Percentiles rank a stretch among this genome's conserved stretches.
Evolutionary conservation across 2,888 invertebrate genomes (phyloP).

Genomic region (Limulus polyphemus): DNA sequence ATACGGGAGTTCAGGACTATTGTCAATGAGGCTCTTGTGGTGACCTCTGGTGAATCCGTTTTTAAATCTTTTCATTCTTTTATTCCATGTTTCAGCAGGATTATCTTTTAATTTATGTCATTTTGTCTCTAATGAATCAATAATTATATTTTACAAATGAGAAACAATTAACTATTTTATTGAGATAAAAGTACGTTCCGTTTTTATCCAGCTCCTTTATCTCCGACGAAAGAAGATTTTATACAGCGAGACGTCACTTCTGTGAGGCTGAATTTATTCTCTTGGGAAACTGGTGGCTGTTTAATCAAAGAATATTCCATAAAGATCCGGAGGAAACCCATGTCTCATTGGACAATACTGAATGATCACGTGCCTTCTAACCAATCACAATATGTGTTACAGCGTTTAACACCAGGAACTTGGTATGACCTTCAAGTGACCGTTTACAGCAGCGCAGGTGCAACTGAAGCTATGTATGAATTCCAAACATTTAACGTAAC

Average conservation of each 20-base stretch:
- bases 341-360: neutral
- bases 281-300: neutral
- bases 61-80: too few species aligned
- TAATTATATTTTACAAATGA: too few species aligned
- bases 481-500: neutral
- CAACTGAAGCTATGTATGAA: slow-evolving; percentile 1
- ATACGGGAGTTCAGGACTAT: too few species aligned
- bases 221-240: neutral
- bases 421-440: neutral
- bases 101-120: too few species aligned
- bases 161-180: too few species aligned
- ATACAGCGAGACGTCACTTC: neutral
- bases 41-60: too few species aligned
- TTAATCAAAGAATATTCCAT: neutral
- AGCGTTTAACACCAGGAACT: neutral
- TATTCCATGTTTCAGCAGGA: too few species aligned
- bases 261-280: neutral
- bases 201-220: neutral
- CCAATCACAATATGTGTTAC: neutral
- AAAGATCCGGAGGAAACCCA: neutral
- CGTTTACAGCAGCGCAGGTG: neutral
- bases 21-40: too few species aligned
- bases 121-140: too few species aligned
- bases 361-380: neutral
- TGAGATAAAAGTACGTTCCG: too few species aligned